Percentiles rank a stretch among this genome's conserved stretches.
phyloP scores from a whole-genome alignment of 2,888 invertebrate species.

The Halictus quadricinctus region DNA sequence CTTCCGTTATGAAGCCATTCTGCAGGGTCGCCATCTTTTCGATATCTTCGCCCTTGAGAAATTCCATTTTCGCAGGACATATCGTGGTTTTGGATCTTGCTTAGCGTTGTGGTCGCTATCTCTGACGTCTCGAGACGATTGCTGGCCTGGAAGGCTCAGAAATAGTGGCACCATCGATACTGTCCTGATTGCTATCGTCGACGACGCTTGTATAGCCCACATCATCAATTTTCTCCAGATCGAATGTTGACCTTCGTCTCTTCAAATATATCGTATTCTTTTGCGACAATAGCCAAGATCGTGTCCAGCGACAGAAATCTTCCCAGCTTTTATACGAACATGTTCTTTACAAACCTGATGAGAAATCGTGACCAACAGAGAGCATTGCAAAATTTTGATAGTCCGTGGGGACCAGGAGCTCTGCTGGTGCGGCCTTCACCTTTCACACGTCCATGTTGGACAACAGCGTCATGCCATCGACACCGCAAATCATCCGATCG shows the following conservation, averaged over 20 bases:
- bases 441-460: no score
- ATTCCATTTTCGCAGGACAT: background rate
- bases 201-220: background rate
- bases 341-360: no score
- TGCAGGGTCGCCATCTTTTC: background rate
- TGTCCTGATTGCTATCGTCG: slow-evolving; percentile 1
- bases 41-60: background rate
- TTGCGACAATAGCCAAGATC: background rate
- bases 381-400: no score
- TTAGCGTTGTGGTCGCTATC: background rate
- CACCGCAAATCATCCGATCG: no score
- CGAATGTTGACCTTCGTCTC: background rate
- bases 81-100: slow-evolving; percentile 5
- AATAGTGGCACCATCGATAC: background rate
- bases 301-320: no score
- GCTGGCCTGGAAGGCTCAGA: background rate
- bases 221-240: background rate
- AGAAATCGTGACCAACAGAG: no score
- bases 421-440: no score
- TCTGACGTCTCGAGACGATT: background rate
- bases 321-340: no score
- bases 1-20: background rate
- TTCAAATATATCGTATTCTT: background rate
- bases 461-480: no score
- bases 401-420: no score